A percentile compares a stretch with the other conserved stretches of the same genome.
phyloP scores from a whole-genome alignment of 2,888 invertebrate genomes.

The Oscheius sp. region DNA sequence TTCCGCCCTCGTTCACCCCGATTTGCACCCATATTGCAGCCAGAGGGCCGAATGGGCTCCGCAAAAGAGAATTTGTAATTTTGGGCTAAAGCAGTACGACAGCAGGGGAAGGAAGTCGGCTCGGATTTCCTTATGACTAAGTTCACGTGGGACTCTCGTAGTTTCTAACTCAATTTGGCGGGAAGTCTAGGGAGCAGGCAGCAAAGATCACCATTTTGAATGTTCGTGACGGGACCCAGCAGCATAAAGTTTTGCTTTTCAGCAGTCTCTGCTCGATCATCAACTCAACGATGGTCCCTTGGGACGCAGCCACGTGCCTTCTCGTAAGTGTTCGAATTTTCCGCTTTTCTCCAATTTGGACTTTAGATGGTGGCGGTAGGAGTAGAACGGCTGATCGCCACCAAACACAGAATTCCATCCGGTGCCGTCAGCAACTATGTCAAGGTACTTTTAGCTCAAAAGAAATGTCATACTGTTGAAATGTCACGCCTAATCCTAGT shows the following conservation, averaged over 20 bases:
- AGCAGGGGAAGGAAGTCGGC: too few species aligned
- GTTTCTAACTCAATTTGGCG: too few species aligned
- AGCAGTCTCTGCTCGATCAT: constrained; percentile 42
- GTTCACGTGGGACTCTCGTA: too few species aligned
- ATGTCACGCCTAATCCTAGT: neutral
- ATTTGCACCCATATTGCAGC: neutral
- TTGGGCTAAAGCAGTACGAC: neutral
- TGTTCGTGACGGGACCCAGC: too few species aligned
- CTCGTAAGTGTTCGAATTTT: constrained; percentile 7
- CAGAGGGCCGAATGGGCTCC: neutral
- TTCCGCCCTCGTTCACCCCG: neutral
- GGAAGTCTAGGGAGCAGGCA: neutral
- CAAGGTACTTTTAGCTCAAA: constrained; percentile 32
- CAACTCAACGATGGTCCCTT: constrained; percentile 47
- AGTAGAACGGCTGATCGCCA: constrained; percentile 44
- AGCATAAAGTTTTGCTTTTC: constrained; percentile 3
- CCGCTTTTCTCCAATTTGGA: too few species aligned
- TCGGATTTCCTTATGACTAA: too few species aligned
- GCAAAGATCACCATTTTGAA: too few species aligned
- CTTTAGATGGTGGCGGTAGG: constrained; percentile 43
- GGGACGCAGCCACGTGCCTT: constrained; percentile 48
- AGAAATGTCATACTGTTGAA: neutral
- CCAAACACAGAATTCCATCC: constrained; percentile 40
- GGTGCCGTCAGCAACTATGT: constrained; percentile 42
- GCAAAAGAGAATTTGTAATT: constrained; percentile 16